Evolutionary conservation across 2,113 vertebrate species (phyloP), one percentile per base, ranked within the genome.

Genomic region (Smithornis capensis): DNA sequence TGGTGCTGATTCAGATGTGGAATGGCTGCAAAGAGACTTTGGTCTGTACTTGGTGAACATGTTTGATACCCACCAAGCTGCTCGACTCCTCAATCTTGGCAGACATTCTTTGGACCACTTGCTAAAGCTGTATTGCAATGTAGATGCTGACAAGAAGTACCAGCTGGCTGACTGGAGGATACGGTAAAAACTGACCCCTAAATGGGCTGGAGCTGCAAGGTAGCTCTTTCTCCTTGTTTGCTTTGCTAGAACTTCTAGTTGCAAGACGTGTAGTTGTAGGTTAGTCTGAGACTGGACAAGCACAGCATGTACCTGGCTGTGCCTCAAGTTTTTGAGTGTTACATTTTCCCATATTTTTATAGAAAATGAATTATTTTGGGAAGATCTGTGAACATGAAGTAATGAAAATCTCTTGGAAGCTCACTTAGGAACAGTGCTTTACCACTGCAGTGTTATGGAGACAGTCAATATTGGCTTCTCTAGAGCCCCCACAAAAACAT

Each of bases 141-240:
- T 99, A 77, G 97, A 98, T 29, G 97, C 99, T 3, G 98, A 99
- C 97, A 99, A 99, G 95, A 98, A 98, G 90, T 99, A 98, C 95
- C 99, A 99, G 96, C 98, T 99, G 85, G 99, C 99, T 2, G 99
- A 99, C 94, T 99, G 99, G 99, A 98, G 99, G 88, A 98, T 99
- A 94, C 98, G 99, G 99, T 99, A 96, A 97, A 35, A 95, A 97
- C 89, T 88, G 53, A 87, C 76, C 42, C 73, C 40, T 67, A 22
- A n/a, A 50, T 19, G 49, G 71, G 53, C 75, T 87, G 57, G 53
- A 91, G 40, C 89, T 86, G n/a, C 37, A 68, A 45, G 35, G 86
- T 18, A 73, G 89, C 78, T 47, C 62, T 93, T 63, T 85, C 45
- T 1, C 28, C 44, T 38, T 71, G 22, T 86, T 80, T 74, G 38